Evolutionary conservation across 2,113 vertebrate species (phyloP).

Genomic region (Lampris incognitus): DNA sequence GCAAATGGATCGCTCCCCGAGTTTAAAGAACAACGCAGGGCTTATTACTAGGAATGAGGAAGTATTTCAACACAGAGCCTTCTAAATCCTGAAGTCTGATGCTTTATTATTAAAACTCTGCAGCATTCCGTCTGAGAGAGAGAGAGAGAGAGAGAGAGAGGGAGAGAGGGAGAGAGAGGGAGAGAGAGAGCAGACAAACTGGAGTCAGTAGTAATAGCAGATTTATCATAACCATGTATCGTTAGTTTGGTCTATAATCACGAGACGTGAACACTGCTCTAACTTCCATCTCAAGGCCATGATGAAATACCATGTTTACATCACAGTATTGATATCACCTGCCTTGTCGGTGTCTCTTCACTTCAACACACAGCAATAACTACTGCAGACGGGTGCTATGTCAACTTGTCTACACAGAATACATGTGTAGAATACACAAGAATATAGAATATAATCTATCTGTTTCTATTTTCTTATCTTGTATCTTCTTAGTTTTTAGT

Average conservation of each 20-base stretch:
- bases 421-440: too few relatives aligned
- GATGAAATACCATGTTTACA: too few relatives aligned
- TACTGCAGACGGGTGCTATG: too few relatives aligned
- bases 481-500: too few relatives aligned
- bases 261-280: background rate
- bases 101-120: constrained; percentile 79
- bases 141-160: constrained; percentile 7
- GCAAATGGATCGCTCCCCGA: constrained; percentile 47
- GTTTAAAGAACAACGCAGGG: constrained; percentile 65
- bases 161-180: too few relatives aligned
- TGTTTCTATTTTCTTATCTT: too few relatives aligned
- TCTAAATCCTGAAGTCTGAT: constrained; percentile 77
- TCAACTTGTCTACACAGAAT: too few relatives aligned
- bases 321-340: too few relatives aligned
- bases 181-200: constrained; percentile 30
- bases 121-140: constrained; percentile 47
- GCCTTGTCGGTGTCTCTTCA: too few relatives aligned
- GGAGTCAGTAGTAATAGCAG: constrained; percentile 46
- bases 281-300: constrained; percentile 8
- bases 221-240: background rate
- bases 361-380: too few relatives aligned
- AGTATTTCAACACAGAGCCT: constrained; percentile 73
- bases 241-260: constrained; percentile 17
- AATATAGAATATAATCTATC: too few relatives aligned
- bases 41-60: constrained; percentile 78